A percentile compares a stretch with the other conserved stretches of the same genome.
phyloP scores from a whole-genome alignment of 1,140 invertebrate species.

The Solenopsis fugax region DNA sequence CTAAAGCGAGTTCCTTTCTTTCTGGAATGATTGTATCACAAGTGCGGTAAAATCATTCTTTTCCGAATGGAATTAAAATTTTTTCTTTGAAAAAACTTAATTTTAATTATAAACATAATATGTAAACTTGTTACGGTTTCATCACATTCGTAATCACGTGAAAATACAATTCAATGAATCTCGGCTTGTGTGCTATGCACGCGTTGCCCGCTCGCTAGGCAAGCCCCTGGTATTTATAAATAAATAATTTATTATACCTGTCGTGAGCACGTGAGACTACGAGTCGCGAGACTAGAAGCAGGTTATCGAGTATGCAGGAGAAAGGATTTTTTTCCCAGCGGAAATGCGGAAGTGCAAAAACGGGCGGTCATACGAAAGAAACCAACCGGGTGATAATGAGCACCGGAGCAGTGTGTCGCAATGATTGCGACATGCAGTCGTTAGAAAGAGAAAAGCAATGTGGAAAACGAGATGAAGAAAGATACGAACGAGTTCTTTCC shows the following conservation, averaged over 20 bases:
- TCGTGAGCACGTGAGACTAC: neutral
- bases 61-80: no score
- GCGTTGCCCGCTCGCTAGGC: no score
- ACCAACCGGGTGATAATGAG: conserved; percentile 12
- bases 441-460: conserved; percentile 18
- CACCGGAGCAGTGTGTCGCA: neutral
- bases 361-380: neutral
- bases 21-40: no score
- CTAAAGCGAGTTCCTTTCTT: no score
- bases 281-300: neutral
- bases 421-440: neutral
- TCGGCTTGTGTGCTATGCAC: no score
- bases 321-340: conserved; percentile 5
- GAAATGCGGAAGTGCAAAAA: conserved; percentile 25
- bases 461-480: neutral
- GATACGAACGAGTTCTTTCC: neutral
- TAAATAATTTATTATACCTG: conserved; percentile 12
- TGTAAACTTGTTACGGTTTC: no score
- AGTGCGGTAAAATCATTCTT: no score
- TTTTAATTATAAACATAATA: no score
- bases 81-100: no score
- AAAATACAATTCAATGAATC: no score
- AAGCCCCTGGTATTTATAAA: no score
- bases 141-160: no score
- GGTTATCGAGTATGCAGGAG: neutral